phyloP scores from a whole-genome alignment of 2,797 vertebrate genomes.

The Paramormyrops hopkinsi region DNA sequence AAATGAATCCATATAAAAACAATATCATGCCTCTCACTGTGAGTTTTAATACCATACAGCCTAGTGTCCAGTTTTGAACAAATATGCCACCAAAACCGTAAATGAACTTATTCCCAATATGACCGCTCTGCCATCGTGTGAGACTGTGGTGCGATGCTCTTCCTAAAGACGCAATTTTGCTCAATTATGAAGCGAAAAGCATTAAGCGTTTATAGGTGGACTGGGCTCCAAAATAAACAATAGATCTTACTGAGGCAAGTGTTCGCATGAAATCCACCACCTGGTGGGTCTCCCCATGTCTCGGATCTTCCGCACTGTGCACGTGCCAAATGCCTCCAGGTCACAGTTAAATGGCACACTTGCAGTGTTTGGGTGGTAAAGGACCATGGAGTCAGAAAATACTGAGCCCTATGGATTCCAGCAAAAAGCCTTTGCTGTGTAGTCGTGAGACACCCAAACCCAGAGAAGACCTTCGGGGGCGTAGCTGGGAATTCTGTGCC shows the following conservation, averaged over 20 bases:
- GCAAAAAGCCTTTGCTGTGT: background rate
- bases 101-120: background rate
- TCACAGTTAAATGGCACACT: background rate
- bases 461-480: background rate
- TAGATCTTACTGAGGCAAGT: background rate
- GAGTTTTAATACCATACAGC: background rate
- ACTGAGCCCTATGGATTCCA: background rate
- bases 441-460: background rate
- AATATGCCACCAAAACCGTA: background rate
- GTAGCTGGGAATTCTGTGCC: background rate
- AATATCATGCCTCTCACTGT: background rate
- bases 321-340: background rate
- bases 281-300: background rate
- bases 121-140: background rate
- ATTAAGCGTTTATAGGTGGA: background rate
- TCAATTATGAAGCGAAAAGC: background rate
- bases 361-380: background rate
- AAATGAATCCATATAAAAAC: background rate
- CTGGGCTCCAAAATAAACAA: background rate
- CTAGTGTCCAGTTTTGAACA: background rate
- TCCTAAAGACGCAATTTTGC: background rate
- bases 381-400: background rate
- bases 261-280: background rate
- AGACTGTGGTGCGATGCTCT: background rate
- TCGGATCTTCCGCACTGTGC: background rate